phyloP scores from a whole-genome alignment of 2,888 invertebrate species.

The Hedychridium roseum region DNA sequence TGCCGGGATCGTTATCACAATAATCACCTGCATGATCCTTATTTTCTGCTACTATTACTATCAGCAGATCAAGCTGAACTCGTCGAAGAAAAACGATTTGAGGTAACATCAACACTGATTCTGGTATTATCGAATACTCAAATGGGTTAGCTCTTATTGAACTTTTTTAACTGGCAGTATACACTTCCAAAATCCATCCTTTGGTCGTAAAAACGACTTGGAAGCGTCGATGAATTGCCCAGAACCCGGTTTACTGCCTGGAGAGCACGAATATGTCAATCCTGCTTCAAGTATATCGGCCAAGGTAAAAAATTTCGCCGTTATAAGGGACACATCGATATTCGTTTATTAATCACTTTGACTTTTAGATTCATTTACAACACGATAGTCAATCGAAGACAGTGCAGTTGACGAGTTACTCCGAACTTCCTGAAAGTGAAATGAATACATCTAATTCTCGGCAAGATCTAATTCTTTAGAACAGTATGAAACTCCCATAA shows the following conservation, averaged over 20 bases:
- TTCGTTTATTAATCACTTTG: too few relatives aligned
- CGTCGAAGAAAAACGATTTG: constrained; percentile 28
- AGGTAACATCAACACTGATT: constrained; percentile 30
- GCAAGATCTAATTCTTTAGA: too few relatives aligned
- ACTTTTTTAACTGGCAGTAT: constrained; percentile 41
- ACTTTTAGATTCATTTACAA: too few relatives aligned
- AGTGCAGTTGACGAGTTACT: too few relatives aligned
- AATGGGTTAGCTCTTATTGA: not conserved
- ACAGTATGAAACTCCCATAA: too few relatives aligned
- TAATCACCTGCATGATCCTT: constrained; percentile 27
- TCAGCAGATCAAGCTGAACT: constrained; percentile 32
- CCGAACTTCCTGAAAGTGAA: too few relatives aligned
- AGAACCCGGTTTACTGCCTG: constrained; percentile 43
- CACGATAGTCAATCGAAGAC: too few relatives aligned
- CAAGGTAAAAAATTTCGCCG: constrained; percentile 9
- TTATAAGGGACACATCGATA: not conserved
- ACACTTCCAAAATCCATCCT: constrained; percentile 58
- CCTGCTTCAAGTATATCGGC: constrained; percentile 32
- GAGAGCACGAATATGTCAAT: constrained; percentile 59
- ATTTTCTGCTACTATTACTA: constrained; percentile 43
- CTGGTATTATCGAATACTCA: not conserved
- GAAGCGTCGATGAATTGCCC: constrained; percentile 24
- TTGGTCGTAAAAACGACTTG: constrained; percentile 34
- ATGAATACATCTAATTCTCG: too few relatives aligned
- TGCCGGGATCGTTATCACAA: constrained; percentile 32